Evolutionary conservation across 2,888 invertebrate species (phyloP).

Genomic region (Drosophila emarginata): DNA sequence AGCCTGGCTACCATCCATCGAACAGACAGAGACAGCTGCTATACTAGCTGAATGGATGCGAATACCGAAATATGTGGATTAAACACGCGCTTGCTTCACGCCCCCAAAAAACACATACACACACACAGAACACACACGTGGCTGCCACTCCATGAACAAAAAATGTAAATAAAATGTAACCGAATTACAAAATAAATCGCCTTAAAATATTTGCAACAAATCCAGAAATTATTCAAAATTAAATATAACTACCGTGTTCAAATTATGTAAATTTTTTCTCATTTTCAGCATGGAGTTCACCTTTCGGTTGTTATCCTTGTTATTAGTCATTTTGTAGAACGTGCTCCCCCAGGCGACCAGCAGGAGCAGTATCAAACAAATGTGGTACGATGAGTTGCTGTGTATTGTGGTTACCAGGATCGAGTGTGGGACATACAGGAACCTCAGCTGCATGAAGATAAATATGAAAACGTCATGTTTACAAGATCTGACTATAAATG

Average conservation of each 20-base stretch:
- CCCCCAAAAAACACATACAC: background rate
- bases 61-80: constrained; percentile 53
- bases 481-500: constrained; percentile 67
- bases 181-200: constrained; percentile 59
- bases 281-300: constrained; percentile 47
- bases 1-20: constrained; percentile 15
- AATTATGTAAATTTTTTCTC: constrained; percentile 62
- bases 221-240: constrained; percentile 66
- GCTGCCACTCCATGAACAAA: background rate
- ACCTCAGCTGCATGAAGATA: constrained; percentile 52
- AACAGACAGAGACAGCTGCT: background rate
- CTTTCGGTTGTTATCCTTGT: constrained; percentile 43
- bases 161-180: constrained; percentile 23
- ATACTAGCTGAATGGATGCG: background rate
- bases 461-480: constrained; percentile 74
- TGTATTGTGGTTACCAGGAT: background rate
- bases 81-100: constrained; percentile 32
- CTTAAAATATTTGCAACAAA: constrained; percentile 64
- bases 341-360: constrained; percentile 25
- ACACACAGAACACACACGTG: background rate
- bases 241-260: constrained; percentile 59
- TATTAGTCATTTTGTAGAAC: constrained; percentile 48
- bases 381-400: constrained; percentile 11
- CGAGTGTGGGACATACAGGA: constrained; percentile 10
- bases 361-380: background rate